A percentile compares a stretch with the other conserved stretches of the same genome.
phyloP scores from a whole-genome alignment of 1,140 invertebrate species.

The Drosophila kurseongensis region DNA sequence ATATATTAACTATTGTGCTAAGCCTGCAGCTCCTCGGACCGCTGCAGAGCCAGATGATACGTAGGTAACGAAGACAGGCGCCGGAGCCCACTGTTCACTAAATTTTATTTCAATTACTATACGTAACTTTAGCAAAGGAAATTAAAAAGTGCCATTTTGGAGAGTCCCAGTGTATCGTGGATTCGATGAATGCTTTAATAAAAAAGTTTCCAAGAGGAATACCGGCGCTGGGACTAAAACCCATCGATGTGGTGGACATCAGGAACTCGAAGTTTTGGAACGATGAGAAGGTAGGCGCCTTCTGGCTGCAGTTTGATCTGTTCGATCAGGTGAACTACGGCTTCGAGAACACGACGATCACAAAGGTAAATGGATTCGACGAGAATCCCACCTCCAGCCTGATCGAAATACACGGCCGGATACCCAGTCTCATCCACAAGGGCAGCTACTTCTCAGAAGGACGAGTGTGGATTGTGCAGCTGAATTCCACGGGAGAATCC shows the following conservation, averaged over 20 bases:
- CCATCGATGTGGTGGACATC: conserved; percentile 62
- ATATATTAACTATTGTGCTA: conserved; percentile 11
- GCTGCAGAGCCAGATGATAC: conserved; percentile 23
- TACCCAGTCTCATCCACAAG: conserved; percentile 60
- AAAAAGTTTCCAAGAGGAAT: conserved; percentile 49
- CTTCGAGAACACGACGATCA: conserved; percentile 65
- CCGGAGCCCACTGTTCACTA: background rate
- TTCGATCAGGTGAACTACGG: conserved; percentile 57
- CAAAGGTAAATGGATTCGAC: conserved; percentile 45
- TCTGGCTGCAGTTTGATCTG: conserved; percentile 40
- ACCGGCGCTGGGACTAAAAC: conserved; percentile 50
- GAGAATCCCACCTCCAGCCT: conserved; percentile 40
- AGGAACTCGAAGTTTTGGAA: conserved; percentile 35
- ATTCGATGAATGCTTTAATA: conserved; percentile 53
- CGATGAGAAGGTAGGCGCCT: background rate
- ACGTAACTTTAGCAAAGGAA: conserved; percentile 24
- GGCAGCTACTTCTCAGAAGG: conserved; percentile 25
- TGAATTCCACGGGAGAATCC: conserved; percentile 42
- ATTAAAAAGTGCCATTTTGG: conserved; percentile 52
- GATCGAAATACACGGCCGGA: conserved; percentile 55
- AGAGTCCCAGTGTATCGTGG: conserved; percentile 41
- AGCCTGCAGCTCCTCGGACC: conserved; percentile 5
- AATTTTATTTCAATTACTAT: background rate
- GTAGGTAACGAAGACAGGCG: conserved; percentile 27
- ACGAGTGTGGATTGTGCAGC: conserved; percentile 26